These are phyloP conservation scores for Plumapathes pennacea DNA, from an alignment of 92 coral and sea anemone species.

Conservation along the genomic window DNA sequence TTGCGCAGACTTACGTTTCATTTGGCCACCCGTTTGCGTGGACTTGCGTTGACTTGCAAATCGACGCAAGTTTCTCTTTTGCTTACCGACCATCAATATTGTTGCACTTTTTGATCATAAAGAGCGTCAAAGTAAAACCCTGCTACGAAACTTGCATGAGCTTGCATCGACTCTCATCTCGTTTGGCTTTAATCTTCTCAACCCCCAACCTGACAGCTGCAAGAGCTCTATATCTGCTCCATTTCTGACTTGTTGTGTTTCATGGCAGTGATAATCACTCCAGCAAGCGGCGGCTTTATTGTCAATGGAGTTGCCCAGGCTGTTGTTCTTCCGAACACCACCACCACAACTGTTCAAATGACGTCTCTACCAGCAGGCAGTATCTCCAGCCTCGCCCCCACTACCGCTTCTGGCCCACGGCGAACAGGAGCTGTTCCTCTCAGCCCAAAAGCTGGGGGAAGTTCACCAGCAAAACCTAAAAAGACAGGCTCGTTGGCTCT, in stretches of 20 bases:
- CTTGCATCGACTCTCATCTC: no score
- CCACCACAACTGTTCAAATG: constrained; percentile 66
- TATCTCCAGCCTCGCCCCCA: constrained; percentile 37
- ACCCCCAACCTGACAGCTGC: no score
- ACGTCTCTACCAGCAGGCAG: constrained; percentile 74
- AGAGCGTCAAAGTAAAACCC: no score
- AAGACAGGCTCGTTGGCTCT: constrained; percentile 93
- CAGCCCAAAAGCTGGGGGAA: constrained; percentile 41
- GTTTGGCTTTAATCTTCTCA: no score
- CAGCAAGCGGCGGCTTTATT: constrained; percentile 67
- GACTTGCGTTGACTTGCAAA: no score
- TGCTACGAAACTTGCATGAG: no score
- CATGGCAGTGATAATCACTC: constrained; percentile 72
- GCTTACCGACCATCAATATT: no score
- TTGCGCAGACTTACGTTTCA: no score
- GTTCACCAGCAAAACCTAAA: constrained; percentile 67
- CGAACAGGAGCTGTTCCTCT: constrained; percentile 63
- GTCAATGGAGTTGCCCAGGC: constrained; percentile 83
- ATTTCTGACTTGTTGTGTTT: not conserved
- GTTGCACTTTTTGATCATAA: no score
- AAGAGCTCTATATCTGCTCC: no score
- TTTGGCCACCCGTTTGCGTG: no score
- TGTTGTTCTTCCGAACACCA: constrained; percentile 65
- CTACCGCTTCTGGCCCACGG: constrained; percentile 67
- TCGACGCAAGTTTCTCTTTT: no score